Evolutionary conservation across 2,888 invertebrate genomes (phyloP).

Genomic region (Noctua fimbriata): DNA sequence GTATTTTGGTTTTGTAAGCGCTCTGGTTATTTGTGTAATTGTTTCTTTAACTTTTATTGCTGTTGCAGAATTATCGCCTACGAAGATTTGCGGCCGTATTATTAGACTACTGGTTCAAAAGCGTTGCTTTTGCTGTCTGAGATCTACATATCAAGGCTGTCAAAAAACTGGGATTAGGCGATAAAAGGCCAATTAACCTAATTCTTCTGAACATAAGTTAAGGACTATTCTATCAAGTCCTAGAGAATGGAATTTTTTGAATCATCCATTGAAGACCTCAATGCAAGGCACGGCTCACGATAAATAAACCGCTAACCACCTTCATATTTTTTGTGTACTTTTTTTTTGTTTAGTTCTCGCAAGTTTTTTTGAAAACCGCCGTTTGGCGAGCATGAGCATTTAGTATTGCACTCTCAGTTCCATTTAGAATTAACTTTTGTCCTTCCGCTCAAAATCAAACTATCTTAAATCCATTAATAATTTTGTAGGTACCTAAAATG

Average conservation of each 20-base stretch:
- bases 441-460: neutral
- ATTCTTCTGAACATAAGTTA: neutral
- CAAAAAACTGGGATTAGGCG: neutral
- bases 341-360: no score
- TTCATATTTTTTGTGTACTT: no score
- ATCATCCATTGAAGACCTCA: neutral
- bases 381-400: no score
- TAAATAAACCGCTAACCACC: neutral
- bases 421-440: neutral
- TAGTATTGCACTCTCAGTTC: neutral
- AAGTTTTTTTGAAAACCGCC: no score
- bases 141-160: neutral
- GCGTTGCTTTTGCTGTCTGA: neutral
- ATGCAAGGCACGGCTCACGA: neutral
- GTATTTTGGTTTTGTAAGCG: slow-evolving; percentile 28
- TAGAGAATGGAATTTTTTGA: neutral
- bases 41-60: slow-evolving; percentile 23
- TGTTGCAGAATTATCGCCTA: neutral
- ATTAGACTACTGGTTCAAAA: neutral
- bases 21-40: slow-evolving; percentile 21
- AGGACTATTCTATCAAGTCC: no score
- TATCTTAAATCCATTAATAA: neutral
- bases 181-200: neutral
- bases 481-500: no score
- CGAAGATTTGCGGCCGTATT: neutral